Conservation (phyloP, 64 coral and sea anemone genomes). For the Acropora yongei region DNA sequence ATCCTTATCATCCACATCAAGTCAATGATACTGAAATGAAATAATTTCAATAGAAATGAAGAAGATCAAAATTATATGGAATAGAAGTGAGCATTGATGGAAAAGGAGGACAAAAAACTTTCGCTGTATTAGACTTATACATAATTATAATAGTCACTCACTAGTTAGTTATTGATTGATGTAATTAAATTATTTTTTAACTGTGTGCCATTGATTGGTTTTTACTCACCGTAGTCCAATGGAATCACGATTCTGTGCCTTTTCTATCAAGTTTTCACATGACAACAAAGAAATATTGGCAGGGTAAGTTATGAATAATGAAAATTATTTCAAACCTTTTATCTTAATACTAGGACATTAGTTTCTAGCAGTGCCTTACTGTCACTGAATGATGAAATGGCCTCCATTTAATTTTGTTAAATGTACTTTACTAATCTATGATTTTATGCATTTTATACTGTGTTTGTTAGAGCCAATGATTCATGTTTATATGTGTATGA, state of each 20-base stretch:
- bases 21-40: too few relatives aligned
- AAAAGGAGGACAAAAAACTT: too few relatives aligned
- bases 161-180: too few relatives aligned
- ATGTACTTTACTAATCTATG: background rate
- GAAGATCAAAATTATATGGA: too few relatives aligned
- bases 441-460: background rate
- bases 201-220: background rate
- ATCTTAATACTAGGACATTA: too few relatives aligned
- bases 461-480: slow-evolving; percentile 82
- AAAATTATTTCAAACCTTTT: background rate
- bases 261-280: slow-evolving; percentile 96
- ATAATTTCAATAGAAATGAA: too few relatives aligned
- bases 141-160: too few relatives aligned
- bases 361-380: too few relatives aligned
- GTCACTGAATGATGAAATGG: background rate
- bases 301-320: slow-evolving; percentile 58
- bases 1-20: too few relatives aligned
- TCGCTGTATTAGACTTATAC: too few relatives aligned
- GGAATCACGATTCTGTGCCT: slow-evolving; percentile 85
- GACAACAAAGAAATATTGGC: slow-evolving; percentile 91
- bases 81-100: too few relatives aligned
- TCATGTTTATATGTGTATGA: slow-evolving; percentile 97
- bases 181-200: background rate
- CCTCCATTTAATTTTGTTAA: background rate
- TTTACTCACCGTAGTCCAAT: slow-evolving; percentile 51